Base-by-base conservation (phyloP, 1,140 invertebrate species). In the Chrysopa pallens region DNA sequence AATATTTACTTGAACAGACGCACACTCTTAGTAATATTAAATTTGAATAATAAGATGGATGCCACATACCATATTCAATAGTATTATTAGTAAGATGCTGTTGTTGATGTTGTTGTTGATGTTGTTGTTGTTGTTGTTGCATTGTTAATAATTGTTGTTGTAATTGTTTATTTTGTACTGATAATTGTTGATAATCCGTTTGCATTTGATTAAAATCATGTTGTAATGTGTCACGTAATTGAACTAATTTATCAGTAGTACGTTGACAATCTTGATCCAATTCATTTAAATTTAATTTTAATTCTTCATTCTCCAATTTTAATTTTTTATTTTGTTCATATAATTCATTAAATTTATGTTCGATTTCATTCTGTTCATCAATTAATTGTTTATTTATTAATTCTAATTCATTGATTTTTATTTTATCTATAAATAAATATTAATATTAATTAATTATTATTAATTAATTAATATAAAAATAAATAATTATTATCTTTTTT, bases 141-240 rank as follows among this genome's bases (percentile, higher is more conserved):
- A n/a, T n/a, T n/a, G n/a, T n/a, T n/a, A n/a, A n/a, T n/a, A n/a
- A 4, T 33, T 33, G 8, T 33, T 12, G 8, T 11, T 11, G 9
- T 11, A 51, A 31, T 4, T 28, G 31, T 36, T 47, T 44, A 29
- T 50, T 45, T 52, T 64, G 56, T n/a, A n/a, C 23, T 52, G 48
- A 6, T 23, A 69, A 56, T 39, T 68, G 59, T 6, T 63, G 56
- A 46, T 73, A 69, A 12, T 68, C 53, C 14, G 57, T 58, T 49
- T 67, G 66, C 12, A 76, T 50, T 27, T 61, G 58, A 41, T 69
- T 60, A 36, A 73, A 66, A 49, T 76, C 71, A 13, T 60, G 50
- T 52, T 67, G 66, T 1, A 78, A 52, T 9, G 63, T 52, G 49
- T 70, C 69, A 40, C 51, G 54, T 39, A 59, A 52, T 13, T 36